Base-by-base conservation (phyloP, 2,888 invertebrate species). In the Crocallis elinguaria region DNA sequence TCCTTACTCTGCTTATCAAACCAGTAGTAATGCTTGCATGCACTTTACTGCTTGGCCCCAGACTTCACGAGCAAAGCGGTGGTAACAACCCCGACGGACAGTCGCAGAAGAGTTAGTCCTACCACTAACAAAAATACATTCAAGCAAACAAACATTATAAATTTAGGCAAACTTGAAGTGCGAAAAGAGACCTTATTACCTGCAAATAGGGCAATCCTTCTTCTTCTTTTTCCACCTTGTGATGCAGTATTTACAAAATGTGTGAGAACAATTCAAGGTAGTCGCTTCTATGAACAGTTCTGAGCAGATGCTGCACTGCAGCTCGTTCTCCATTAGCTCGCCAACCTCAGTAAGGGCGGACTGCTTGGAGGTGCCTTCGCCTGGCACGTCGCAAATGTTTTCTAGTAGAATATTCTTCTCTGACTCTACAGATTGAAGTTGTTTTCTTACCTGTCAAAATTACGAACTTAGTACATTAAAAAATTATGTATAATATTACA, bases 271-370 rank as follows among this genome's bases (percentile, higher is more conserved):
- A 74, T 93, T 94, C 9, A 96, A 82, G 0, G 95, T 94, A 2
- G 93, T 93, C 0, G 96, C 94, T 74, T 92, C 88, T 0, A 96
- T 92, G 74, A 95, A 95, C 6, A 96, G 84, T 77, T 96, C 96
- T 14, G 94, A 94, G 71, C 96, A 96, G 46, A 96, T 94, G 58
- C 94, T 93, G 76, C 96, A 96, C 65, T 94, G 94, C 17, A 96
- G 83, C 72, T 96, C 96, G 64, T 92, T 92, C 68, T 96, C 94
- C 92, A 95, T 90, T 11, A 94, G 88, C 60, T 93, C 86, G 11
- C 93, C 86, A 3, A 93, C 88, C 67, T 92, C 86, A 0, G 69
- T 73, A 1, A 86, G 54, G 0, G 80, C 73, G 4, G 48, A 66
- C 36, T 81, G 68, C 32, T 82, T 82, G 0, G 82, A 77, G 0